A percentile compares a stretch with the other conserved stretches of the same genome.
Evolutionary conservation across 2,888 invertebrate genomes (phyloP).

Genomic region (Pycnomerus fuliginosus): DNA sequence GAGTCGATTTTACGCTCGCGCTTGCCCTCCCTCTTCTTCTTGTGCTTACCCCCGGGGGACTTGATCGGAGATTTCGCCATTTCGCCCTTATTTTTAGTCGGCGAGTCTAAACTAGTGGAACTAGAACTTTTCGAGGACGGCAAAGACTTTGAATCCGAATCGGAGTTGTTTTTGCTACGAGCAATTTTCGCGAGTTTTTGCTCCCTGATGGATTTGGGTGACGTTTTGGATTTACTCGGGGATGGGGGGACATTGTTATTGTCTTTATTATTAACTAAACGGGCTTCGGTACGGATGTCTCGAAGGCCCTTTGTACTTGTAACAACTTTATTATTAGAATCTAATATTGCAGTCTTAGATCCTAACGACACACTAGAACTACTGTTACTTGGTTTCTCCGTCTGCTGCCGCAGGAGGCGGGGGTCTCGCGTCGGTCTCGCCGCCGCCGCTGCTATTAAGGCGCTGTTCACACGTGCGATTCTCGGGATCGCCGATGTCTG

Average conservation of each 20-base stretch:
- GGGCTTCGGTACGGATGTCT: conserved; percentile 50
- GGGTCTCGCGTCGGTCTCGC: conserved; percentile 49
- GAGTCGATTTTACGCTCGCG: conserved; percentile 26
- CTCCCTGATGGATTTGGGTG: conserved; percentile 35
- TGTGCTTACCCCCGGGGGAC: conserved; percentile 27
- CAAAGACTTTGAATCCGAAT: conserved; percentile 27
- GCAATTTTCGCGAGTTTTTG: conserved; percentile 22
- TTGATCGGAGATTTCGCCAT: conserved; percentile 33
- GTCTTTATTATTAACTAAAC: conserved; percentile 50
- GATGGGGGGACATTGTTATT: conserved; percentile 40
- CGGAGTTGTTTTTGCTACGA: conserved; percentile 21
- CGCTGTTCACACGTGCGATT: conserved; percentile 57
- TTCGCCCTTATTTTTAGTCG: conserved; percentile 46
- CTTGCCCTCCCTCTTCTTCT: conserved; percentile 33
- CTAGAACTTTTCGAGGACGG: conserved; percentile 24
- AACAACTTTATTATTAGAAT: conserved; percentile 50
- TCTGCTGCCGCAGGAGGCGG: conserved; percentile 44
- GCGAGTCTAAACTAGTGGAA: conserved; percentile 42
- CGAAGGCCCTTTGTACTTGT: conserved; percentile 50
- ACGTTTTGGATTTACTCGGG: conserved; percentile 40
- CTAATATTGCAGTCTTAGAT: conserved; percentile 44
- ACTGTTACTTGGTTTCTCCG: conserved; percentile 15
- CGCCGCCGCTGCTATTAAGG: conserved; percentile 43
- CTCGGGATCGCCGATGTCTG: conserved; percentile 45
- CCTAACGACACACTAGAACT: conserved; percentile 42